phyloP scores from a whole-genome alignment of 1,140 invertebrate species.

The Cataglyphis hispanica region DNA sequence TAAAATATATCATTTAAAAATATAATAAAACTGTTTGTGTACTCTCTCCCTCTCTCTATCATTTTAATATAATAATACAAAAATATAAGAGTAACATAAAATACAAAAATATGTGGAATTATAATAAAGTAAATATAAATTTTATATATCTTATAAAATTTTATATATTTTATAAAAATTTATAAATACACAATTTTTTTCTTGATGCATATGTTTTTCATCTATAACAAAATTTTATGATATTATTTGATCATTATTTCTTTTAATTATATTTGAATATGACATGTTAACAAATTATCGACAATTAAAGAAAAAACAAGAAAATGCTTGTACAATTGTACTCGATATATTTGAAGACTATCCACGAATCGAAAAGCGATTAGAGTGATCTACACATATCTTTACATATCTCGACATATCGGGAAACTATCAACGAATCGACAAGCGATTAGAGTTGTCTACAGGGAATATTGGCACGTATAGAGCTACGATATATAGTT shows the following conservation, averaged over 20 bases:
- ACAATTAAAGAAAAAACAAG: neutral
- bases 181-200: neutral
- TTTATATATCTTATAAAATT: too few relatives aligned
- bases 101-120: too few relatives aligned
- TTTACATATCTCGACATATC: neutral
- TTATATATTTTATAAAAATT: neutral
- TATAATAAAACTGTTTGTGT: neutral
- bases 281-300: neutral
- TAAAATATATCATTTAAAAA: neutral
- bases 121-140: too few relatives aligned
- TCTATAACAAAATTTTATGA: neutral
- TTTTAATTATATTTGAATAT: neutral
- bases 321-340: neutral
- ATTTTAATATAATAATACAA: too few relatives aligned
- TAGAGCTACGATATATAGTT: conserved; percentile 2
- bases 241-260: neutral
- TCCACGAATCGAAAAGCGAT: neutral
- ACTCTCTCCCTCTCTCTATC: too few relatives aligned
- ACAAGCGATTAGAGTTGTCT: conserved; percentile 27
- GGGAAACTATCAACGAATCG: neutral
- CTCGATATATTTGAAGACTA: neutral
- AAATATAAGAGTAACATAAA: too few relatives aligned
- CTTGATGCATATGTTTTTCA: neutral
- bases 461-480: neutral
- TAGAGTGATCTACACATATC: neutral